These are phyloP conservation scores for Hypomesus transpacificus DNA, from an alignment of 2,113 vertebrate genomes.

Conservation along the genomic window DNA sequence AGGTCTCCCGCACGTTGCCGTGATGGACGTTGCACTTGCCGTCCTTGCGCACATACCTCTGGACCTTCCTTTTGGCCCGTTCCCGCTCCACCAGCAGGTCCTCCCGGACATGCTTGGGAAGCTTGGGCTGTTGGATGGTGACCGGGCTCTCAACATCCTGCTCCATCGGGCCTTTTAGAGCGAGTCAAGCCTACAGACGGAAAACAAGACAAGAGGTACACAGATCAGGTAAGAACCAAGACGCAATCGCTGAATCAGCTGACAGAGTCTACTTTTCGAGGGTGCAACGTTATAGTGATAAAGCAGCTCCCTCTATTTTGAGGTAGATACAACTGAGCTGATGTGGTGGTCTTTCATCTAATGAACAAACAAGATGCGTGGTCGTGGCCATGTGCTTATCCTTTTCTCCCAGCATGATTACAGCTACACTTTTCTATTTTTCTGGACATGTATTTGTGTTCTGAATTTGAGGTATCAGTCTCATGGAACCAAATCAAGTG, in stretches of 20 bases:
- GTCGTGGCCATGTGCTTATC: no score
- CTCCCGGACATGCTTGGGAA: slow-evolving; percentile 88
- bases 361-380: no score
- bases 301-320: no score
- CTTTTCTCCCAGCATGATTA: no score
- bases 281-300: no score
- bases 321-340: no score
- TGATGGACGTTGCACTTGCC: slow-evolving; percentile 99
- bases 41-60: slow-evolving; percentile 95
- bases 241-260: not conserved
- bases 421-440: no score
- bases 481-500: no score
- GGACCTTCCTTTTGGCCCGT: slow-evolving; percentile 80
- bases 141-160: slow-evolving; percentile 96
- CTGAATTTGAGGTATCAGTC: no score
- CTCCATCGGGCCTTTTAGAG: slow-evolving; percentile 87
- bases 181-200: slow-evolving; percentile 76
- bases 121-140: slow-evolving; percentile 81
- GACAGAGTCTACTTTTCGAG: not conserved
- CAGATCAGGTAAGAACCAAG: not conserved
- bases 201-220: slow-evolving; percentile 45
- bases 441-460: no score
- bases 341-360: no score
- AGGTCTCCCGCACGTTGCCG: slow-evolving; percentile 93
- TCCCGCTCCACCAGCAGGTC: slow-evolving; percentile 78